phyloP scores from a whole-genome alignment of 2,797 vertebrate species.

The Loriculus beryllinus region DNA sequence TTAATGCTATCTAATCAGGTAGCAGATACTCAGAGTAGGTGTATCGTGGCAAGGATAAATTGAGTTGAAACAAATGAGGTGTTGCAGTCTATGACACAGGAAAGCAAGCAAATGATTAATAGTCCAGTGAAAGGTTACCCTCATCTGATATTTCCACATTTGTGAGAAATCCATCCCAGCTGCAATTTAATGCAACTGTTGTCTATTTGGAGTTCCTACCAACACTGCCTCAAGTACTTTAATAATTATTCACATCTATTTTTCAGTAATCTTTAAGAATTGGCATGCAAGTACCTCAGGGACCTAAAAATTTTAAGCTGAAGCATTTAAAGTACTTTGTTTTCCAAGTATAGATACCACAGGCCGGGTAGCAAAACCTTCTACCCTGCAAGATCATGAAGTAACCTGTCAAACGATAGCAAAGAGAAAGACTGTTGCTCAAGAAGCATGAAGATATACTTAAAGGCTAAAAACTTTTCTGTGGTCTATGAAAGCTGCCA shows the following conservation, averaged over 20 bases:
- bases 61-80: slow-evolving; percentile 56
- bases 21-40: not conserved
- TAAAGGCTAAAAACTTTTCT: not conserved
- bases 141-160: slow-evolving; percentile 61
- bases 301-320: not conserved
- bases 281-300: not conserved
- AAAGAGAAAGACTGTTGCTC: not conserved
- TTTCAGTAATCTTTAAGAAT: not conserved
- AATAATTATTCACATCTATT: not conserved
- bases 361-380: not conserved
- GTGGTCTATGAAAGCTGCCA: not conserved
- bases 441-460: not conserved
- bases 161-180: slow-evolving; percentile 55
- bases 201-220: not conserved
- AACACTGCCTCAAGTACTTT: not conserved
- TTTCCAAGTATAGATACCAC: not conserved
- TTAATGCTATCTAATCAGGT: not conserved
- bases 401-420: not conserved
- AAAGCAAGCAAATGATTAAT: slow-evolving; percentile 50
- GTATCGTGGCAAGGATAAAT: slow-evolving; percentile 17
- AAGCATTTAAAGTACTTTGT: not conserved
- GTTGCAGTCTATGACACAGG: slow-evolving; percentile 27
- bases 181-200: not conserved
- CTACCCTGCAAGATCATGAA: not conserved
- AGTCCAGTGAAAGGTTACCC: slow-evolving; percentile 57